Base-by-base conservation (phyloP, 2,113 vertebrate species). In the Alethe castanea region DNA sequence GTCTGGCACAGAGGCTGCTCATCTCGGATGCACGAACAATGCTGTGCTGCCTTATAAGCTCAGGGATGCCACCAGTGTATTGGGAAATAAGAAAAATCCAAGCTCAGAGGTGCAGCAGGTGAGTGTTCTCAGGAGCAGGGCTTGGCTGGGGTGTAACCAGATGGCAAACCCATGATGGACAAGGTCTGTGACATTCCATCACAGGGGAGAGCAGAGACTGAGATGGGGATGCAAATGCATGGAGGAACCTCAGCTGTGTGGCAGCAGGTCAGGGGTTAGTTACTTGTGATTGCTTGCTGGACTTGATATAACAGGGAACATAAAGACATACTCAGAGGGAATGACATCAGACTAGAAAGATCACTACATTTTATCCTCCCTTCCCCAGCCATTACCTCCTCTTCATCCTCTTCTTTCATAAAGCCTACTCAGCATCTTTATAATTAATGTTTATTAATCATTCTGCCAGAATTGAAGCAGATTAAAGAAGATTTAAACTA, bases 361-460 rank as follows among this genome's bases (percentile, higher is more conserved):
- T 20, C 2, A 0, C 57, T 52, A 14, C 8, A 7, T 36, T 54
- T 59, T 50, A 53, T 45, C 14, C 16, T 86, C 14, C 42, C 33
- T 78, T 93, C 47, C 71, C 16, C 48, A 81, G 61, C 23, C 69
- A 74, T 81, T 87, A 38, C 26, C 50, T 73, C 11, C 25, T 82
- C 53, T 69, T 87, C 70, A 73, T 61, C 25, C 28, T 91, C 59
- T 86, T 72, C 45, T 77, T 79, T 80, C 67, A 83, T 19, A 83
- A 45, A 88, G 74, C 56, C n/a, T 64, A 88, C 40, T 93, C 79
- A 95, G 85, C 96, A 83, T n/a, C n/a, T 86, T 93, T 93, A 73
- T 96, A 93, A 90, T 96, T 95, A 93, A 86, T 81, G 72, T 86
- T 86, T 95, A 83, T 88, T 92, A 96, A 93, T 91, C 59, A 83